A percentile compares a stretch with the other conserved stretches of the same genome.
These are phyloP conservation scores for Miniopterus natalensis DNA, from an alignment of 2,113 vertebrate genomes.

Conservation along the genomic window DNA sequence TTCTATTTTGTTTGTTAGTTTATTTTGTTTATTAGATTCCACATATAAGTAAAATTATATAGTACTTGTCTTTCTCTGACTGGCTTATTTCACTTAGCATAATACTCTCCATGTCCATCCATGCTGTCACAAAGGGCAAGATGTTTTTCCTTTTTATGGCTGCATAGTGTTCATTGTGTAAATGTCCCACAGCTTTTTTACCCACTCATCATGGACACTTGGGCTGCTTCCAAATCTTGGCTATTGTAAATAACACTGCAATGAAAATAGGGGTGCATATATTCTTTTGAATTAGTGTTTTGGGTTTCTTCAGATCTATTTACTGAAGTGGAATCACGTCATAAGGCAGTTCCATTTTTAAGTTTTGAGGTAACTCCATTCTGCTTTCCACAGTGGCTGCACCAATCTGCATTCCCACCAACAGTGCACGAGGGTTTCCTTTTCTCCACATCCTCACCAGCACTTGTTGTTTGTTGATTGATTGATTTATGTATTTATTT, in stretches of 20 bases:
- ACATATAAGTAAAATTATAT: not conserved
- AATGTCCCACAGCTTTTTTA: not conserved
- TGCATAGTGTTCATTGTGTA: not conserved
- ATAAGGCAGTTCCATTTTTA: not conserved
- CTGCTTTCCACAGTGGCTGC: not conserved
- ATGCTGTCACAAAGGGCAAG: no score
- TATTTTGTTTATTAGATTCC: not conserved
- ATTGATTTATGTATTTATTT: not conserved
- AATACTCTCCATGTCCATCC: not conserved
- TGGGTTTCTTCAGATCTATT: not conserved
- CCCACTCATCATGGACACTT: not conserved
- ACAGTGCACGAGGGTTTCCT: not conserved
- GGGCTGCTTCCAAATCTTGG: not conserved
- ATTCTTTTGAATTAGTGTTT: not conserved
- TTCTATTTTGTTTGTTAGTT: not conserved
- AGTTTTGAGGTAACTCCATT: not conserved
- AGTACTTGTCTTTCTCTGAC: not conserved
- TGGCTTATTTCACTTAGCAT: not conserved
- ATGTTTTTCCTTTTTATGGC: not conserved
- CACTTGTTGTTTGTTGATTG: not conserved
- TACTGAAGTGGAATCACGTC: not conserved
- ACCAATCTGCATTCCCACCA: not conserved
- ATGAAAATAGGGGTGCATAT: not conserved
- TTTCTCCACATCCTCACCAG: not conserved
- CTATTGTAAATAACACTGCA: not conserved